Percentiles rank a stretch among this genome's conserved stretches.
phyloP scores from a whole-genome alignment of 2,113 vertebrate genomes.

The Polyodon spathula region DNA sequence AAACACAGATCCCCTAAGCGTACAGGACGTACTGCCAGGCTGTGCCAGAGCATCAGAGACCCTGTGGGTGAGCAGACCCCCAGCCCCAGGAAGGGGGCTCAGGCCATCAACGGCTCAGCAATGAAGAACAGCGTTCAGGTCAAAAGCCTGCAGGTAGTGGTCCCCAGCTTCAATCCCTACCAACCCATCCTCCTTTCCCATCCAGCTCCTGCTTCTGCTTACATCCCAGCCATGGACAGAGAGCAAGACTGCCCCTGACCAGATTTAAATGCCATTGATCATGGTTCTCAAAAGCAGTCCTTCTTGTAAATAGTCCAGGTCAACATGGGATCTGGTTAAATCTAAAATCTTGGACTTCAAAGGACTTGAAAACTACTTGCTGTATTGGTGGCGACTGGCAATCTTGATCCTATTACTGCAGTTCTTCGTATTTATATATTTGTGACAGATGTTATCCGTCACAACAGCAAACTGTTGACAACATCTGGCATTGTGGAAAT shows the following conservation, averaged over 20 bases:
- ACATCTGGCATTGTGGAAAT: no score
- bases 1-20: slow-evolving; percentile 85
- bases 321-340: no score
- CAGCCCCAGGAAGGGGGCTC: slow-evolving; percentile 62
- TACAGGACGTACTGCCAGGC: slow-evolving; percentile 63
- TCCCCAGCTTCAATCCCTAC: slow-evolving; percentile 30
- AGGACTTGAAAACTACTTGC: no score
- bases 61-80: slow-evolving; percentile 62
- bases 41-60: slow-evolving; percentile 61
- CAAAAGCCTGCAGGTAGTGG: slow-evolving; percentile 78
- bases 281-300: no score
- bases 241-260: slow-evolving; percentile 4
- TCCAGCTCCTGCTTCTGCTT: neutral
- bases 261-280: no score
- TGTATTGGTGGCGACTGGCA: no score
- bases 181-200: slow-evolving; percentile 14
- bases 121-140: slow-evolving; percentile 61
- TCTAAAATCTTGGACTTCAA: no score
- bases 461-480: no score
- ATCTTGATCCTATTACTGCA: no score
- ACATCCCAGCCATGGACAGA: neutral
- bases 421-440: no score
- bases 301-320: no score
- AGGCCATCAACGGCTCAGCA: slow-evolving; percentile 48
- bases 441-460: no score